Percentiles rank a stretch among this genome's conserved stretches.
These are phyloP conservation scores for Yponomeuta plumbellus DNA, from an alignment of 2,888 invertebrate genomes.

Conservation along the genomic window DNA sequence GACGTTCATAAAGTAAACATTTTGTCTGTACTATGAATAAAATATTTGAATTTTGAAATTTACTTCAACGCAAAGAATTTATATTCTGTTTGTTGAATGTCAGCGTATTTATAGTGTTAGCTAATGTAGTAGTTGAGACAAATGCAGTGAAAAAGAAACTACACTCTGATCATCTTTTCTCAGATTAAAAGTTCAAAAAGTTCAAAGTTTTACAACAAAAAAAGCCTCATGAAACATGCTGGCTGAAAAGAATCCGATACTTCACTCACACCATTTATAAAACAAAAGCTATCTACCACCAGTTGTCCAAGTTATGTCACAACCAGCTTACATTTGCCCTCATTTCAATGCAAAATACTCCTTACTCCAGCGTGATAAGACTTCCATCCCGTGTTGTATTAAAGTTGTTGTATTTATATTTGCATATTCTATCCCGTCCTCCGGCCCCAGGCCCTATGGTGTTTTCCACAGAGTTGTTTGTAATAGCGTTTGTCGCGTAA, in stretches of 20 bases:
- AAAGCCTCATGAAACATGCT: too few species aligned
- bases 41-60: too few species aligned
- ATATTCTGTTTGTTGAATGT: too few species aligned
- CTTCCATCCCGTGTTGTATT: not conserved
- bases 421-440: slow-evolving; percentile 19
- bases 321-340: not conserved
- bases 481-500: slow-evolving; percentile 1
- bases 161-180: too few species aligned
- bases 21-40: too few species aligned
- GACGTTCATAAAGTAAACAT: too few species aligned
- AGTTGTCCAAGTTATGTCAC: slow-evolving; percentile 17
- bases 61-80: too few species aligned
- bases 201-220: too few species aligned
- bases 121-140: too few species aligned
- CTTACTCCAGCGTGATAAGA: not conserved
- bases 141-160: too few species aligned
- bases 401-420: slow-evolving; percentile 5
- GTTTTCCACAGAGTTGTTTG: not conserved
- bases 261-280: not conserved
- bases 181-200: too few species aligned
- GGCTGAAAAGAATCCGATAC: not conserved
- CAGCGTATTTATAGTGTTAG: too few species aligned
- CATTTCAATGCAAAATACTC: not conserved
- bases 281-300: slow-evolving; percentile 3
- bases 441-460: slow-evolving; percentile 37